Evolutionary conservation across 2,113 vertebrate species (phyloP).

Genomic region (Hippocampus guttulatus): DNA sequence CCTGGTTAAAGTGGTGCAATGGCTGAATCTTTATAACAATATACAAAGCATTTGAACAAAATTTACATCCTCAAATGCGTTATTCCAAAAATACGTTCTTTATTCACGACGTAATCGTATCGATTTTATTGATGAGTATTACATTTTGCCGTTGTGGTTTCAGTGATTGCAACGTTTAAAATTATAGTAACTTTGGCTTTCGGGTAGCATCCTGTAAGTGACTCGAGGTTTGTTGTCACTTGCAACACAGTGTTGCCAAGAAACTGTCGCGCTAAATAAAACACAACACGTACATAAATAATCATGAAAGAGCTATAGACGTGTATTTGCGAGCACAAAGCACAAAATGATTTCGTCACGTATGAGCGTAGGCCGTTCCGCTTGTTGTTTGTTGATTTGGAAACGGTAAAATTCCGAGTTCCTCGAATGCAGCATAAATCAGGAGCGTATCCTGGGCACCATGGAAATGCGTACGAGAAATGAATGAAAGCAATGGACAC

Average conservation of each 20-base stretch:
- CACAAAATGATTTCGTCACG: background rate
- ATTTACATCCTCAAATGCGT: too few species aligned
- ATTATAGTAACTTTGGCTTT: background rate
- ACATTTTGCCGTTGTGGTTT: background rate
- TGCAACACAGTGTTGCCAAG: background rate
- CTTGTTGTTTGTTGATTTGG: too few species aligned
- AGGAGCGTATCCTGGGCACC: background rate
- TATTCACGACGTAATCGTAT: background rate
- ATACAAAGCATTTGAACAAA: too few species aligned
- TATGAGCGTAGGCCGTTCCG: background rate
- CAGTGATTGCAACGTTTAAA: background rate
- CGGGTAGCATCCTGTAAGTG: background rate
- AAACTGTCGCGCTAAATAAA: background rate
- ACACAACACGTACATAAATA: background rate
- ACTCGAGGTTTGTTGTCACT: background rate
- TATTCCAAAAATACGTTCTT: too few species aligned
- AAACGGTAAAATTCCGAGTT: background rate
- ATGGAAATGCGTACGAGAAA: conserved; percentile 11
- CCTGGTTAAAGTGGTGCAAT: too few species aligned
- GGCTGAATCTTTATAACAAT: too few species aligned
- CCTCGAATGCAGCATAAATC: background rate
- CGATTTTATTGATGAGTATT: background rate
- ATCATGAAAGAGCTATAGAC: background rate
- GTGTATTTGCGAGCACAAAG: background rate
- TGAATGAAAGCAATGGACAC: conserved; percentile 31